Evolutionary conservation across 2,888 invertebrate species (phyloP), one percentile per base, ranked within the genome.

Genomic region (Tillus elongatus): DNA sequence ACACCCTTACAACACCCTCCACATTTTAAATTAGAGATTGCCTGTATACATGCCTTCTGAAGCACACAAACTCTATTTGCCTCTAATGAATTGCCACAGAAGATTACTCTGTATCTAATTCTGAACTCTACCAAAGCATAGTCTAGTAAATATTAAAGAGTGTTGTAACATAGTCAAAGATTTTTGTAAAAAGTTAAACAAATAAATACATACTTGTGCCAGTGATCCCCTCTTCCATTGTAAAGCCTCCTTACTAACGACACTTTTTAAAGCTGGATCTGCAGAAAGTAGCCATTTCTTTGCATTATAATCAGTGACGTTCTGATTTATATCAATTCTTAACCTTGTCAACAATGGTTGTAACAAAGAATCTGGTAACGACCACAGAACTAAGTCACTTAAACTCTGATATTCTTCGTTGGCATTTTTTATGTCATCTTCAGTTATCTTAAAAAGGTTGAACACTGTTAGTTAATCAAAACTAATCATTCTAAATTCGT

Each of bases 211-310:
- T n/a, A n/a, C n/a, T n/a, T n/a, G n/a, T 16, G 66, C 65, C 27
- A 67, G 56, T 39, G 71, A 69, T 13, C 77, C 76, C 56, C 77
- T 75, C 50, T 79, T 75, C 75, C 84, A 88, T 50, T 88, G 87
- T 30, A 89, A 61, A 1, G 88, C 87, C 66, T 89, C 88, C 61
- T 88, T 89, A 35, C 85, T 85, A 35, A 89, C 86, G 8, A 89
- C 88, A 46, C 79, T 78, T 52, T 80, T 74, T 36, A 89, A 64
- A 3, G 84, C 82, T 14, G 85, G 80, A 60, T 89, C 87, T 9
- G 82, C 78, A 8, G 71, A 68, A 54, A 75, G 67, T 27, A 85
- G 60, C 84, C 84, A 85, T 40, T 79, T 75, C 56, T 82, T 82
- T 4, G 82, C 79, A 45, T 58, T 67, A 32, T 57, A 51, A 38